Percentiles rank a stretch among this genome's conserved stretches.
phyloP scores from a whole-genome alignment of 2,797 vertebrate species.

The Lepus oiostolus region DNA sequence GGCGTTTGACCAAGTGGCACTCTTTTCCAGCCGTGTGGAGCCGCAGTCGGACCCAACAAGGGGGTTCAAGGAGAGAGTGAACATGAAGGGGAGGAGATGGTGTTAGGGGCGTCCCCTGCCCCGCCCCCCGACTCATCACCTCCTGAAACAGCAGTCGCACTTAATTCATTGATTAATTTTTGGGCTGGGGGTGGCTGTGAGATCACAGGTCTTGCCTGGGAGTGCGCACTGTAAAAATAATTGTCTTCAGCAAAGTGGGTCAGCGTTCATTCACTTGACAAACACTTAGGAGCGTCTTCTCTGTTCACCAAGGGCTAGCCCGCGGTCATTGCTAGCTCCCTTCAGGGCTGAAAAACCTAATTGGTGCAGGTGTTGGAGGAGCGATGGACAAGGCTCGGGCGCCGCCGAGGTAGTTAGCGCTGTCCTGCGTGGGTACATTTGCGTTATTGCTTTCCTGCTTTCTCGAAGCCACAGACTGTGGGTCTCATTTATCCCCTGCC shows the following conservation, averaged over 20 bases:
- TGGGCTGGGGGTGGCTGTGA: background rate
- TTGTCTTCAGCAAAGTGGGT: slow-evolving; percentile 35
- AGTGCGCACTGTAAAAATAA: slow-evolving; percentile 12
- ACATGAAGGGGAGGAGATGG: background rate
- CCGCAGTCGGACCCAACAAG: background rate
- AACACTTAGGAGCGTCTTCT: slow-evolving; percentile 28
- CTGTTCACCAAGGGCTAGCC: background rate
- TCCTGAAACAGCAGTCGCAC: background rate
- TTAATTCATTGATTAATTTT: slow-evolving; percentile 24
- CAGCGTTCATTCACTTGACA: background rate
- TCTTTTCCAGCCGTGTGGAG: background rate
- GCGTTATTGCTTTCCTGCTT: background rate
- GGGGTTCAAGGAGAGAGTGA: background rate
- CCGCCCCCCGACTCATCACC: background rate
- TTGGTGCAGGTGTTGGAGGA: background rate
- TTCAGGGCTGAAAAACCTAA: background rate
- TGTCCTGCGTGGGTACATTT: background rate
- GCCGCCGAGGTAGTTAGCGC: background rate
- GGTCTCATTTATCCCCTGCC: background rate
- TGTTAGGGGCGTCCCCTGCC: background rate
- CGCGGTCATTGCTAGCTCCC: background rate
- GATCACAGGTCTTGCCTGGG: slow-evolving; percentile 14
- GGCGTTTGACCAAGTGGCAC: fast-evolving
- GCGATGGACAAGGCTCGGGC: background rate
- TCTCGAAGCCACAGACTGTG: background rate